Conservation (phyloP, 1,140 invertebrate genomes). For the Theocolax elegans region DNA sequence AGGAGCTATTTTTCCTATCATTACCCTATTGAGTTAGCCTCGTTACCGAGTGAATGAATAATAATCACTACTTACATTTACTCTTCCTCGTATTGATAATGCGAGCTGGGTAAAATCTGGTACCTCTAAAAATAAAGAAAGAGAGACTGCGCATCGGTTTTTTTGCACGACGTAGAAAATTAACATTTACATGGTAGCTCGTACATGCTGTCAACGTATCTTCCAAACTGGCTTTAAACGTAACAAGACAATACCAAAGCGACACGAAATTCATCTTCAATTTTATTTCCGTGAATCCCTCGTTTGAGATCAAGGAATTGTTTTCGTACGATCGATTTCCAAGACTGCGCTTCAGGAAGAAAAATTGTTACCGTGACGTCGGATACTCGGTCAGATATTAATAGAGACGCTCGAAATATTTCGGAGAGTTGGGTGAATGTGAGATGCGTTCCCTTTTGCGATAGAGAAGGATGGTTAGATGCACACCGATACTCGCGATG, state of each 20-base stretch:
- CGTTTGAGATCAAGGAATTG: constrained; percentile 10
- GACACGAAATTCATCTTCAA: background rate
- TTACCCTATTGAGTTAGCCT: background rate
- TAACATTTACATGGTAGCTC: constrained; percentile 14
- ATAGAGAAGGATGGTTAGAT: background rate
- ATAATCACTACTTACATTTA: no score
- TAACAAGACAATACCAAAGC: no score
- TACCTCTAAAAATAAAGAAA: no score
- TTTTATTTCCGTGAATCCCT: background rate
- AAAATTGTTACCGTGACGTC: no score
- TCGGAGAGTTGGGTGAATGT: background rate
- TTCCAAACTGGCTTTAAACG: background rate
- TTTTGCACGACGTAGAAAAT: constrained; percentile 23
- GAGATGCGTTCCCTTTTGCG: no score
- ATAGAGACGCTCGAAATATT: constrained; percentile 8
- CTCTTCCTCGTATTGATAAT: no score
- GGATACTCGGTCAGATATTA: no score
- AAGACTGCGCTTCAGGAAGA: no score
- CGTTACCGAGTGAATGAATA: no score
- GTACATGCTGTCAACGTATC: background rate
- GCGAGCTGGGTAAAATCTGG: no score
- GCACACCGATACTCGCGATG: background rate
- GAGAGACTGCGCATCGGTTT: background rate
- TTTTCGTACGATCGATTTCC: constrained; percentile 14
- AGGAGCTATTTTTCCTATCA: constrained; percentile 20